These are phyloP conservation scores for Melangyna quadrimaculata DNA, from an alignment of 2,888 invertebrate species.

Conservation along the genomic window DNA sequence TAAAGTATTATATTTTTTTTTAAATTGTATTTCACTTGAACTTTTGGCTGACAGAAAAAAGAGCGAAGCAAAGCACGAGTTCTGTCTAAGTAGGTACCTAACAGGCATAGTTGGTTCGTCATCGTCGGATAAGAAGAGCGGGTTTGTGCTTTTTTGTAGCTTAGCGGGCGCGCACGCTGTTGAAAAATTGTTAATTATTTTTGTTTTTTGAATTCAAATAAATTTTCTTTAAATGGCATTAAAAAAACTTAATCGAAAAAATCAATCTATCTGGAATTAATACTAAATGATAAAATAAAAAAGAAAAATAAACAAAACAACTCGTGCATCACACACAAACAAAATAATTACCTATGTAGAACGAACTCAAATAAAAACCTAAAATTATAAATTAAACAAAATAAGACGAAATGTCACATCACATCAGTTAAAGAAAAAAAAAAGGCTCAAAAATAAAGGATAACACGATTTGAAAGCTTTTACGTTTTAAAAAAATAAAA, in stretches of 20 bases:
- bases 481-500: neutral
- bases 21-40: slow-evolving; percentile 69
- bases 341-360: neutral
- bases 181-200: neutral
- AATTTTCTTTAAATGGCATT: neutral
- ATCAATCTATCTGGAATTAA: slow-evolving; percentile 2
- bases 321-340: neutral
- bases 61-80: slow-evolving; percentile 71
- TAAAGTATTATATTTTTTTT: slow-evolving; percentile 18
- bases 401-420: slow-evolving; percentile 41
- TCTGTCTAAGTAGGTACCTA: slow-evolving; percentile 71
- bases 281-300: neutral
- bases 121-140: slow-evolving; percentile 72
- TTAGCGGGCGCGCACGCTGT: slow-evolving; percentile 66
- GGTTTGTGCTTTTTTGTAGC: slow-evolving; percentile 57
- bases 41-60: slow-evolving; percentile 69
- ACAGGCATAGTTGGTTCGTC: slow-evolving; percentile 72
- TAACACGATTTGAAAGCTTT: neutral
- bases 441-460: slow-evolving; percentile 34
- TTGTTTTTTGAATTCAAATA: neutral
- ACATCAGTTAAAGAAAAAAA: slow-evolving; percentile 44
- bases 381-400: slow-evolving; percentile 10
- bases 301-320: neutral
- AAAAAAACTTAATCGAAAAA: slow-evolving; percentile 24
- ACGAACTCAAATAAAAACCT: neutral